These are phyloP conservation scores for Silurus asotus DNA, from an alignment of 2,113 vertebrate genomes.

Conservation along the genomic window DNA sequence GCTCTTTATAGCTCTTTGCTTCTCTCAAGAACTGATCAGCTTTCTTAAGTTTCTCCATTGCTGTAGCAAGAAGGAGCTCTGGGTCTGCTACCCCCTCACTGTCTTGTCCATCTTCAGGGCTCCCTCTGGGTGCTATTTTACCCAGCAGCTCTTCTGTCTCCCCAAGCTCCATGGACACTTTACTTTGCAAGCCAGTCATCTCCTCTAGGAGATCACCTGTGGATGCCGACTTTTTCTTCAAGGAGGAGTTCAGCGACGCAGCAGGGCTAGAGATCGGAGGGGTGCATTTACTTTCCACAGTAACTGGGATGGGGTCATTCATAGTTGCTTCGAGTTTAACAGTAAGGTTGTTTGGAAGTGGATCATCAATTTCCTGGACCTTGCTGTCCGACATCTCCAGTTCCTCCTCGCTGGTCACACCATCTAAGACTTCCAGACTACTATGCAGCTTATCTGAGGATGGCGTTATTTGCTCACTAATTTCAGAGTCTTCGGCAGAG, in stretches of 20 bases:
- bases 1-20: constrained; percentile 78
- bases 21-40: constrained; percentile 86
- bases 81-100: constrained; percentile 46
- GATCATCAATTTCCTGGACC: constrained; percentile 10
- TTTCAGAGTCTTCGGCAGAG: constrained; percentile 65
- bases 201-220: constrained; percentile 76
- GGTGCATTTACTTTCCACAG: neutral
- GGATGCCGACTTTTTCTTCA: constrained; percentile 76
- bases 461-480: constrained; percentile 58
- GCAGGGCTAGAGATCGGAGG: constrained; percentile 7
- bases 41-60: constrained; percentile 85
- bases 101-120: constrained; percentile 12
- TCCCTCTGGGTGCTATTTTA: constrained; percentile 59
- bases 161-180: constrained; percentile 79
- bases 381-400: constrained; percentile 38
- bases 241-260: constrained; percentile 47
- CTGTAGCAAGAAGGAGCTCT: constrained; percentile 78
- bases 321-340: constrained; percentile 9
- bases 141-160: constrained; percentile 80
- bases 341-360: neutral
- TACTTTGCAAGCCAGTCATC: constrained; percentile 76
- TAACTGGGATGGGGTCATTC: neutral
- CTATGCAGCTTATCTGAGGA: constrained; percentile 57
- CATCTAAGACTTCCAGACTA: constrained; percentile 58
- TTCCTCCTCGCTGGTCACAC: constrained; percentile 52